Conservation (phyloP, 2,797 vertebrate species). For the Acanthurus lineatus region DNA sequence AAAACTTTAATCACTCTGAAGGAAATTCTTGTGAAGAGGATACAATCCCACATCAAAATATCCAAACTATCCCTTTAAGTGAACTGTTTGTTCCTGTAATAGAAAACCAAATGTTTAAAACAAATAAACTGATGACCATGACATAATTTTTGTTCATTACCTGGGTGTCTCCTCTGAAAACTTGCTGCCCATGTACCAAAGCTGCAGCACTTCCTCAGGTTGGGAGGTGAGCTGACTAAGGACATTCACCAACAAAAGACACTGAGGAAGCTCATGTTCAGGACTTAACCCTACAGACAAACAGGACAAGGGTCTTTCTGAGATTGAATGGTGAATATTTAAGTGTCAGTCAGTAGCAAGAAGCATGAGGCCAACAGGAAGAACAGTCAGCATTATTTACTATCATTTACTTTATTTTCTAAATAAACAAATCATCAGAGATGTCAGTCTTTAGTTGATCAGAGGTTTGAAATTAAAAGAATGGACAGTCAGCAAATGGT, state of each 20-base stretch:
- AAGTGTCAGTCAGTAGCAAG: not conserved
- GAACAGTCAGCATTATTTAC: not conserved
- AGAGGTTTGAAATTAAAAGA: not conserved
- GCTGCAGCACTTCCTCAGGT: conserved; percentile 86
- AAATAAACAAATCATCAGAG: not conserved
- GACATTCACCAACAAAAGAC: conserved; percentile 88
- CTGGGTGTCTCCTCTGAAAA: conserved; percentile 81
- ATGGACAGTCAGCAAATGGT: not conserved
- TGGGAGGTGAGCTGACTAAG: conserved; percentile 88
- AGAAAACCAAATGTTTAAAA: not conserved
- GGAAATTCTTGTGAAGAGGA: no score
- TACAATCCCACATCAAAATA: no score
- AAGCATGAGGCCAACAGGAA: not conserved
- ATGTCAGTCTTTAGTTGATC: not conserved
- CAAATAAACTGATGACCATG: not conserved
- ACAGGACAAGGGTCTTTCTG: not conserved
- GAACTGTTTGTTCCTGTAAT: no score
- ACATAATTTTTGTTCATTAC: conserved; percentile 54
- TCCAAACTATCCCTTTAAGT: no score
- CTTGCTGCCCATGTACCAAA: conserved; percentile 89
- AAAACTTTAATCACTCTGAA: no score
- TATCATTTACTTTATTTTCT: not conserved
- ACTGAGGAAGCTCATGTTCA: conserved; percentile 90
- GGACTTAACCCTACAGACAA: conserved; percentile 82
- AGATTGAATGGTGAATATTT: not conserved